Base-by-base conservation (phyloP, 2,797 vertebrate genomes). In the Pseudomugil gertrudae region DNA sequence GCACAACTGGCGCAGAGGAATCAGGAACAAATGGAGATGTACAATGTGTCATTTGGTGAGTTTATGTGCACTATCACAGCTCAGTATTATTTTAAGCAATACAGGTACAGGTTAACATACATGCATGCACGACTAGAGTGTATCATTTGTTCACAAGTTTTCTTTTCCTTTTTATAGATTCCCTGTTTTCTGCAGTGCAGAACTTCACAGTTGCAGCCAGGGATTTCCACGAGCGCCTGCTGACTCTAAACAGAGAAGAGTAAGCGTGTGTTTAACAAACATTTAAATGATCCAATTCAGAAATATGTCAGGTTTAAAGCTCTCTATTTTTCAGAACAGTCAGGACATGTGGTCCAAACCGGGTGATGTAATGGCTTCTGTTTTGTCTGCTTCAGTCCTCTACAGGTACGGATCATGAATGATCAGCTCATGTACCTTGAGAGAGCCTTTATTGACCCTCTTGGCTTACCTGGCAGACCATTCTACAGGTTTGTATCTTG, bases 391-490 rank as follows among this genome's bases (percentile, higher is more conserved):
- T 50, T 78, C 69, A 98, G 96, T 80, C 82, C 90, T 26, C 67
- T 98, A 62, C 90, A 94, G 75, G 87, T 98, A 33, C 95, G 97
- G 64, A 89, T 95, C 63, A 78, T 93, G 51, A 99, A 99, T 30
- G 98, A 99, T 86, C 97, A 97, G 84, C 91, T 98, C 32, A 97
- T 98, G 96, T 95, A 96, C 85, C 88, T 99, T 78, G 97, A 99
- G 88, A 92, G 96, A 81, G 95, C 96, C 47, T 98, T 99, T 78
- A 95, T 95, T 0, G 96, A 98, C 86, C 97, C 96, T 52, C 92
- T 97, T 81, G 97, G 96, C 3, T 92, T 99, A 86, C 96, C 97
- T 72, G 95, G 91, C 35, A 94, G 96, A 70, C 96, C 96, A 1
- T 99, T 98, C 83, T 98, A 99, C 80, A 96, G 97, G 97, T 97